Percentiles rank a stretch among this genome's conserved stretches.
Conservation (phyloP, 2,113 vertebrate species). For the Plestiodon gilberti region DNA sequence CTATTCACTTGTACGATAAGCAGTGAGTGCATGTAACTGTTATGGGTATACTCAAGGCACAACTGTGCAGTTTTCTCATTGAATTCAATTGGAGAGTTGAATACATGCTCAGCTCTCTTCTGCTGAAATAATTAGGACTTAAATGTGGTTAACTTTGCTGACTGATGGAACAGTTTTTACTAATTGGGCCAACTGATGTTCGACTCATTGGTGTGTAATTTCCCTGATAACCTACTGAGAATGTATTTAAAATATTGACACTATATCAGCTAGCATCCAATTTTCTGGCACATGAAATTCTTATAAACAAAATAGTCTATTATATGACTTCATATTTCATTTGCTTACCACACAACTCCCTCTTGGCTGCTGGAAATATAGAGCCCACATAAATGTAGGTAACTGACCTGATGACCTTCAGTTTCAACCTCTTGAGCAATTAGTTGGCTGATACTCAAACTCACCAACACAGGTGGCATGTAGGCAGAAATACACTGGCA, state of each 20-base stretch:
- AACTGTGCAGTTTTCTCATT: neutral
- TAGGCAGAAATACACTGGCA: neutral
- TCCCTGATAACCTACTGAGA: neutral
- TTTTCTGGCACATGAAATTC: neutral
- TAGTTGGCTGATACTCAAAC: neutral
- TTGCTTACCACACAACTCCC: accelerated
- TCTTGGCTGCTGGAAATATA: neutral
- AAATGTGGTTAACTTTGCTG: neutral
- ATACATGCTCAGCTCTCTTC: neutral
- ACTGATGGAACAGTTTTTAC: neutral
- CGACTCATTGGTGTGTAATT: neutral
- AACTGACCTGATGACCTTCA: neutral
- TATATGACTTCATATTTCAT: neutral
- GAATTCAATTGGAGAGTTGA: neutral
- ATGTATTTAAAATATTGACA: neutral
- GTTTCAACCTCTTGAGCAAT: neutral
- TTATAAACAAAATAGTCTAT: neutral
- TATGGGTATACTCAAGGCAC: neutral
- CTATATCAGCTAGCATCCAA: neutral
- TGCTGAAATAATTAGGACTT: neutral
- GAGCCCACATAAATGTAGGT: neutral
- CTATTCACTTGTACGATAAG: neutral
- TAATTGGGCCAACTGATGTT: neutral
- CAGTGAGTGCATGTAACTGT: neutral
- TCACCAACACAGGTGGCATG: neutral